Conservation (phyloP, 2,113 vertebrate genomes). For the Nothocercus julius region DNA sequence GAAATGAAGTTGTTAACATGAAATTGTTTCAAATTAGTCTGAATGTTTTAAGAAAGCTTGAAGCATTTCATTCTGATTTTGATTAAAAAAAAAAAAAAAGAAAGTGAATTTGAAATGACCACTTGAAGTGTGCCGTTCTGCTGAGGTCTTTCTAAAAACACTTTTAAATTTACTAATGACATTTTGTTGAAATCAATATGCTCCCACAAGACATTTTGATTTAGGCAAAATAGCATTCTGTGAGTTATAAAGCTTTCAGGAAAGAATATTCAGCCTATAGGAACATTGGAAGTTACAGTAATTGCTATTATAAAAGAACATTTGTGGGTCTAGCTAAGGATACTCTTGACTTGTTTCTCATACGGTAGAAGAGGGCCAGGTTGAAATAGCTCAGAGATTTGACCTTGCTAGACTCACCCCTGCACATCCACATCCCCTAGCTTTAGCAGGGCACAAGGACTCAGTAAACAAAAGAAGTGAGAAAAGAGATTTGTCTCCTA, state of each 20-base stretch:
- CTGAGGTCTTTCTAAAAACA: background rate
- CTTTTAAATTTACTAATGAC: background rate
- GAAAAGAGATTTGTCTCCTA: background rate
- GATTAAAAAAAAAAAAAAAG: background rate
- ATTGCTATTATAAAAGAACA: background rate
- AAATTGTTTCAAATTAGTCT: background rate
- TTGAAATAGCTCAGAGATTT: background rate
- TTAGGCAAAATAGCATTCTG: background rate
- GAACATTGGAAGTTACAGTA: background rate
- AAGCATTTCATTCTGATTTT: background rate
- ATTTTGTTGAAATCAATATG: background rate
- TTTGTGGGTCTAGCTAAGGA: background rate
- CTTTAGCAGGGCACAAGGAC: background rate
- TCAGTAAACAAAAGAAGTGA: background rate
- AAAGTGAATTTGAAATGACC: background rate
- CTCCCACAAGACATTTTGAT: background rate
- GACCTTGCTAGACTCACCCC: background rate
- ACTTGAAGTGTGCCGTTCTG: background rate
- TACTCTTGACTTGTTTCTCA: background rate
- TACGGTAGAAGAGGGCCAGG: fast-evolving
- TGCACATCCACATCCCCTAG: background rate
- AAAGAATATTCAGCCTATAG: background rate
- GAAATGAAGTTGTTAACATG: background rate
- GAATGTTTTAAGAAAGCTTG: background rate
- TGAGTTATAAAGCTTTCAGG: background rate